A percentile compares a stretch with the other conserved stretches of the same genome.
phyloP scores from a whole-genome alignment of 2,113 vertebrate genomes.

The Pseudonaja textilis region DNA sequence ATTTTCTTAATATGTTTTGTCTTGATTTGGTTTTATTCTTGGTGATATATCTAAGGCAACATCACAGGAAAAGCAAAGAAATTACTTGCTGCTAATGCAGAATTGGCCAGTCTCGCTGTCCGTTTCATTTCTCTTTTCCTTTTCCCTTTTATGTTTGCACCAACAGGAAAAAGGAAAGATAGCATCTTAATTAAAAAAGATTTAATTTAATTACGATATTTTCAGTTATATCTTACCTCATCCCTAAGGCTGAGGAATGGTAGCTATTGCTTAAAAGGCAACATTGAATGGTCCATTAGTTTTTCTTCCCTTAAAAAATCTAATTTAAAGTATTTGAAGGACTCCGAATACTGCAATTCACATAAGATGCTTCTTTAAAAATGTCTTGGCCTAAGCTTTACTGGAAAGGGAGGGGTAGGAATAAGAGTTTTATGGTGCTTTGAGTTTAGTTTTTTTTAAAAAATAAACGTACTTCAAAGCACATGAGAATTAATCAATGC shows the following conservation, averaged over 20 bases:
- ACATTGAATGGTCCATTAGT: neutral
- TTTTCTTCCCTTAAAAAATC: neutral
- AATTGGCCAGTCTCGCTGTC: neutral
- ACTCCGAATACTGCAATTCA: neutral
- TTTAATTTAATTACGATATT: conserved; percentile 7
- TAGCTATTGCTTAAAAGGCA: neutral
- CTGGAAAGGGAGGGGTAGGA: neutral
- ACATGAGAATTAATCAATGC: neutral
- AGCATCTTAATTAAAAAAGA: neutral
- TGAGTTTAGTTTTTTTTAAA: neutral
- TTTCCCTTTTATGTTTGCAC: neutral
- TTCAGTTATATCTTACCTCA: neutral
- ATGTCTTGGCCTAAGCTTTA: neutral
- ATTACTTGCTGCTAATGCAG: neutral
- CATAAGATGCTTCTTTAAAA: neutral
- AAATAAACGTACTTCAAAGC: neutral
- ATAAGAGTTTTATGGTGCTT: neutral
- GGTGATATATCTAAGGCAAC: neutral
- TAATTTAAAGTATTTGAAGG: neutral
- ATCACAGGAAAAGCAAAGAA: neutral
- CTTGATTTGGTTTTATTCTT: neutral
- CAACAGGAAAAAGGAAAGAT: neutral
- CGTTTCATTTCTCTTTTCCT: neutral
- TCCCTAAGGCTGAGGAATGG: neutral
- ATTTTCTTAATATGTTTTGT: neutral